These are phyloP conservation scores for Darevskia nairensis DNA, from an alignment of 2,797 vertebrate genomes.

Conservation along the genomic window DNA sequence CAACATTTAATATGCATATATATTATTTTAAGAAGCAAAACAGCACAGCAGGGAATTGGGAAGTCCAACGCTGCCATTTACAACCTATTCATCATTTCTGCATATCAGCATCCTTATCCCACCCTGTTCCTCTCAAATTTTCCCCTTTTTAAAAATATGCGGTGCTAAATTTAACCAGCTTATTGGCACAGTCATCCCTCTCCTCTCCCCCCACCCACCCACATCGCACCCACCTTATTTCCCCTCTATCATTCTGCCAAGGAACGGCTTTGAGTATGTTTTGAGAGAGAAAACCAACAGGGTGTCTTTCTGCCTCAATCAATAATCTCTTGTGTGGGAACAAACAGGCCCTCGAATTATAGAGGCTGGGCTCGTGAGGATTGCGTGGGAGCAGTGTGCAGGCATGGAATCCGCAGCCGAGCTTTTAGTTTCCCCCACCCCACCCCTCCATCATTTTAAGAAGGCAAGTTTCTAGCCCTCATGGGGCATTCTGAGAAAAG, in stretches of 20 bases:
- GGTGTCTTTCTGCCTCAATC: background rate
- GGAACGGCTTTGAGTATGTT: background rate
- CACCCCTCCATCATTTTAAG: background rate
- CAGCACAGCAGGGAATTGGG: no score
- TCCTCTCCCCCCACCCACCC: no score
- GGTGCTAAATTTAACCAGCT: slow-evolving; percentile 21
- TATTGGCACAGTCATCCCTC: background rate
- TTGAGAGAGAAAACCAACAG: background rate
- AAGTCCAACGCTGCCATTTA: background rate
- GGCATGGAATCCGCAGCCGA: background rate
- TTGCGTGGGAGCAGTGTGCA: background rate
- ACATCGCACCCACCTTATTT: background rate
- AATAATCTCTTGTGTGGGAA: slow-evolving; percentile 2
- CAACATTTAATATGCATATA: background rate
- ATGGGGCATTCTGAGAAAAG: background rate
- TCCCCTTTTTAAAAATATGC: background rate
- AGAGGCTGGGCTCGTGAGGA: background rate
- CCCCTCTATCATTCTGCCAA: background rate
- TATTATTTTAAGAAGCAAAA: background rate
- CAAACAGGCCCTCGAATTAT: background rate
- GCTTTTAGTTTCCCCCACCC: background rate
- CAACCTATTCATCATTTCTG: slow-evolving; percentile 9
- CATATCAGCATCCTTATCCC: background rate
- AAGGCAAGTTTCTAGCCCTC: background rate
- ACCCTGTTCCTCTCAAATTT: background rate